Percentiles rank a stretch among this genome's conserved stretches.
These are phyloP conservation scores for Ochotona curzoniae DNA, from an alignment of 2,113 vertebrate species.

Conservation along the genomic window DNA sequence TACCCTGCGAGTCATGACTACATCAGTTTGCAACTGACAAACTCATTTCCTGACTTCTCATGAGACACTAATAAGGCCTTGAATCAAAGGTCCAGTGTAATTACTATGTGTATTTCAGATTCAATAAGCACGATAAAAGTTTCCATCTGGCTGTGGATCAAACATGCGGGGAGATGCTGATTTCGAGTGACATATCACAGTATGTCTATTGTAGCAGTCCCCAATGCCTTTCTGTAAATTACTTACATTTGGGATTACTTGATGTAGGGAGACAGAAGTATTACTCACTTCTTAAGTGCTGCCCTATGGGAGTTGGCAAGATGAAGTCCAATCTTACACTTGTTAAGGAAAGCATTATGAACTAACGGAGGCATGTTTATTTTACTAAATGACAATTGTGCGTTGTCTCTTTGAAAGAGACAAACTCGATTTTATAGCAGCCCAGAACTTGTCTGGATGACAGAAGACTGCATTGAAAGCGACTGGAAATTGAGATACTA, in stretches of 20 bases:
- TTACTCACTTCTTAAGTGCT: slow-evolving; percentile 87
- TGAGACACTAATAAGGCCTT: slow-evolving; percentile 81
- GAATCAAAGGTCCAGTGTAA: slow-evolving; percentile 89
- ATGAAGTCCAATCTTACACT: slow-evolving; percentile 83
- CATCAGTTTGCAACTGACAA: slow-evolving; percentile 81
- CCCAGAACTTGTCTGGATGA: slow-evolving; percentile 61
- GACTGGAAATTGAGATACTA: slow-evolving; percentile 62
- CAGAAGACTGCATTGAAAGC: slow-evolving; percentile 51
- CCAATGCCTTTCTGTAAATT: slow-evolving; percentile 86
- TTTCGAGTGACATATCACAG: slow-evolving; percentile 89
- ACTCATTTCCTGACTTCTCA: slow-evolving; percentile 87
- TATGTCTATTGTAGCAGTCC: slow-evolving; percentile 86
- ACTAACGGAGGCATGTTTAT: slow-evolving; percentile 86
- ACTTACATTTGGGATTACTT: slow-evolving; percentile 89
- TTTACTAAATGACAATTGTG: slow-evolving; percentile 84
- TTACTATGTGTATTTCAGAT: slow-evolving; percentile 90
- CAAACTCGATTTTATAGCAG: slow-evolving; percentile 77
- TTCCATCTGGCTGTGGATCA: slow-evolving; percentile 90
- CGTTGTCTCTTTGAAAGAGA: slow-evolving; percentile 79
- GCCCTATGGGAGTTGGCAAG: slow-evolving; percentile 81
- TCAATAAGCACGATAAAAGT: slow-evolving; percentile 91
- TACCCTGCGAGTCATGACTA: slow-evolving; percentile 76
- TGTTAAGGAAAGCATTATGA: slow-evolving; percentile 88
- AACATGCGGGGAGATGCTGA: slow-evolving; percentile 86
- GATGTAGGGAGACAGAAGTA: slow-evolving; percentile 85